A percentile compares a stretch with the other conserved stretches of the same genome.
These are phyloP conservation scores for Ecdyonurus torrentis DNA, from an alignment of 2,888 invertebrate genomes.

Conservation along the genomic window DNA sequence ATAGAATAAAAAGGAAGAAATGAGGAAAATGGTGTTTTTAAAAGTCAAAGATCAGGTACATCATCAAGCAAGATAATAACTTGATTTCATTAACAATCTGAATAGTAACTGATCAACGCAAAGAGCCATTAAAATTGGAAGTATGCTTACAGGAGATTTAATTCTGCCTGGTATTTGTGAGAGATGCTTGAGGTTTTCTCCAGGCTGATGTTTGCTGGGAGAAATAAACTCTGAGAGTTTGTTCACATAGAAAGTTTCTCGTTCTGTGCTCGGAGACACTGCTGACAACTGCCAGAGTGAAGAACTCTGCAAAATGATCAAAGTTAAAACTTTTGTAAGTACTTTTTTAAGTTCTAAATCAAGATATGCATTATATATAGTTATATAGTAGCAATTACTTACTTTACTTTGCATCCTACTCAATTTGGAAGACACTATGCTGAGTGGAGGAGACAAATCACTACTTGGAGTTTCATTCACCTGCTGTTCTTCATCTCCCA, in stretches of 20 bases:
- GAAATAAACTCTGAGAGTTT: constrained; percentile 16
- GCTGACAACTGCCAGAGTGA: not conserved
- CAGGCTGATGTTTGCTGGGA: constrained; percentile 11
- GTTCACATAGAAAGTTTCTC: constrained; percentile 18
- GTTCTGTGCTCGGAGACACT: not conserved
- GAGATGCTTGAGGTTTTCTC: constrained; percentile 13
- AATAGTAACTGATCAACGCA: not conserved
- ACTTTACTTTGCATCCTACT: constrained; percentile 18
- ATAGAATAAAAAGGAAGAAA: too few relatives aligned
- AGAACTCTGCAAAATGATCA: not conserved
- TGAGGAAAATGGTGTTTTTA: too few relatives aligned
- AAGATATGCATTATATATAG: not conserved
- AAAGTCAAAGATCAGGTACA: too few relatives aligned
- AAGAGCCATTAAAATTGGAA: not conserved
- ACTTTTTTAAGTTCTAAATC: not conserved
- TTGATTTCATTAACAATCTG: too few relatives aligned
- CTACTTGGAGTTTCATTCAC: not conserved
- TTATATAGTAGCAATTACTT: constrained; percentile 9
- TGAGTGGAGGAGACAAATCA: not conserved
- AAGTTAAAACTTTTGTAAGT: not conserved
- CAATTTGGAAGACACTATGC: constrained; percentile 12
- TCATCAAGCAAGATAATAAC: too few relatives aligned
- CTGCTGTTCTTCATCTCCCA: constrained; percentile 20
- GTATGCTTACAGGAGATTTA: constrained; percentile 12
- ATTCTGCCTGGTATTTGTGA: constrained; percentile 14